Conservation (phyloP, 2,797 vertebrate species). For the Falco rusticolus region DNA sequence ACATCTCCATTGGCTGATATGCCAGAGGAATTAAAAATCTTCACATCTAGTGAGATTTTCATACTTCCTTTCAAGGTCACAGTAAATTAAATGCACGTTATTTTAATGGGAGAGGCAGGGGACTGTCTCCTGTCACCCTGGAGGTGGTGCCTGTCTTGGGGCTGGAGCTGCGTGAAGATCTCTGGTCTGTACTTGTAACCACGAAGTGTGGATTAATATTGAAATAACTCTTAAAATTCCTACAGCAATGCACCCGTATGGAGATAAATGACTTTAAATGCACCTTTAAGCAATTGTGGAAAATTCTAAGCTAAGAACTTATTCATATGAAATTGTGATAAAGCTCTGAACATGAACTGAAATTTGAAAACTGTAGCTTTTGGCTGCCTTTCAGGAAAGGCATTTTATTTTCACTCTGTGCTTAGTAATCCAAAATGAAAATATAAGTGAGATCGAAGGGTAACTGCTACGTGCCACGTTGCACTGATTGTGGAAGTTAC, state of each 20-base stretch:
- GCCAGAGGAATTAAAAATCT: neutral
- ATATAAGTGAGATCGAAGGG: neutral
- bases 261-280: slow-evolving; percentile 1
- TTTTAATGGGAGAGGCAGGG: neutral
- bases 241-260: neutral
- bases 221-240: neutral
- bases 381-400: slow-evolving; percentile 20
- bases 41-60: neutral
- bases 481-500: neutral
- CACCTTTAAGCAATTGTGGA: neutral
- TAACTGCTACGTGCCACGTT: neutral
- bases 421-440: slow-evolving; percentile 6
- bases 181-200: neutral
- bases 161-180: neutral
- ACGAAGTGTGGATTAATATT: neutral
- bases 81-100: neutral
- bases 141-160: neutral
- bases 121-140: neutral
- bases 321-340: neutral
- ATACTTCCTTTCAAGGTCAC: neutral
- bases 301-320: neutral
- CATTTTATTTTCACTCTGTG: neutral
- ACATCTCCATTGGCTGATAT: neutral
- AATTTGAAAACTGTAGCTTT: neutral
- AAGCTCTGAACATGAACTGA: neutral